Evolutionary conservation across 2,113 vertebrate species (phyloP).

Genomic region (Puma concolor): DNA sequence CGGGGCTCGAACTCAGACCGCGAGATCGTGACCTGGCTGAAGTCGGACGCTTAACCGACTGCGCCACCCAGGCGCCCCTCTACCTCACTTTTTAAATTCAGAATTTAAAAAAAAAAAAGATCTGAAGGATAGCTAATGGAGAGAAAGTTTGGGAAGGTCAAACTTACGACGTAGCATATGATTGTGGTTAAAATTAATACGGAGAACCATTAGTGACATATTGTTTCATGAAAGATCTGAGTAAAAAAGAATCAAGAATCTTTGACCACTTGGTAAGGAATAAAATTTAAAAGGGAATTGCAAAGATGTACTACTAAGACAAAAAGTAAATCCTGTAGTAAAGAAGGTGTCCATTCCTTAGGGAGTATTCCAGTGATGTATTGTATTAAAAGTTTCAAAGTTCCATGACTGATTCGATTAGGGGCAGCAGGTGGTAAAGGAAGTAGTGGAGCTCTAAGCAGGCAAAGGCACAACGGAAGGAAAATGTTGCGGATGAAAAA

Average conservation of each 20-base stretch:
- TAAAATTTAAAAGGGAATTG: neutral
- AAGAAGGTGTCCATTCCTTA: neutral
- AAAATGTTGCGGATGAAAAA: neutral
- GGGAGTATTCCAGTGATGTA: neutral
- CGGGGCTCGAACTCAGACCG: too few species aligned
- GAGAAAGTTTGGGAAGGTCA: neutral
- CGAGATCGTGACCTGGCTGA: too few species aligned
- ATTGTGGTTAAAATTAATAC: neutral
- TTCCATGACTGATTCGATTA: neutral
- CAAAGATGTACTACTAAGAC: neutral
- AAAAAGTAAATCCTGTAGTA: neutral
- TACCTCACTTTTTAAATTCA: neutral
- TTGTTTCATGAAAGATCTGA: neutral
- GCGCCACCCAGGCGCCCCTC: too few species aligned
- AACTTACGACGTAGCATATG: neutral
- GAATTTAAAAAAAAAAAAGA: neutral
- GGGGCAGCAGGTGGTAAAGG: accelerated
- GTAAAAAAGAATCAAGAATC: neutral
- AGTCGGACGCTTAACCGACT: too few species aligned
- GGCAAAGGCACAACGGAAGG: neutral
- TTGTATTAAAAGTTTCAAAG: neutral
- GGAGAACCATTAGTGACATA: neutral
- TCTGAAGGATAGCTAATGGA: neutral
- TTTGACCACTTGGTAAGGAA: neutral
- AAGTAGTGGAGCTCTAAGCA: neutral